phyloP scores from a whole-genome alignment of 2,888 invertebrate species.

The Limnephilus marmoratus region DNA sequence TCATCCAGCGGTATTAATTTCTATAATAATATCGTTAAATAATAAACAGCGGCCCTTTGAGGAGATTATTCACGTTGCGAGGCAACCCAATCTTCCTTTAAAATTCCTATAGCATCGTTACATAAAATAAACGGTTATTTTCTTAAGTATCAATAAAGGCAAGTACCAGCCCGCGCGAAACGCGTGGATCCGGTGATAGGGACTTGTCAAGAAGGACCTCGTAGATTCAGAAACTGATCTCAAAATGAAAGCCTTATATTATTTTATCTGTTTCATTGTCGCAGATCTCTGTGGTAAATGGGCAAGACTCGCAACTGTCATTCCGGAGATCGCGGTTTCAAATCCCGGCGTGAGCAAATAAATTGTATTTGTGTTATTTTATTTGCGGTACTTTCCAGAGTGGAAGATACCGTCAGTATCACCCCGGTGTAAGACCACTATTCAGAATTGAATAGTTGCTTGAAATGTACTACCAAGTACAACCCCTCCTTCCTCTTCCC shows the following conservation, averaged over 20 bases:
- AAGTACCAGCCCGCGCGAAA: not conserved
- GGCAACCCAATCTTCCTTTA: not conserved
- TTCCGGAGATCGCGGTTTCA: too few relatives aligned
- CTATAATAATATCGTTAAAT: not conserved
- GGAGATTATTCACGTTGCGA: not conserved
- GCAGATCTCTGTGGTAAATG: too few relatives aligned
- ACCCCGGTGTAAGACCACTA: too few relatives aligned
- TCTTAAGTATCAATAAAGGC: constrained; percentile 27
- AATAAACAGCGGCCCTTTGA: not conserved
- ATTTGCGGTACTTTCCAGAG: too few relatives aligned
- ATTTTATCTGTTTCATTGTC: not conserved
- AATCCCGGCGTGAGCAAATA: too few relatives aligned
- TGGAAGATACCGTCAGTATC: too few relatives aligned
- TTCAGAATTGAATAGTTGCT: too few relatives aligned
- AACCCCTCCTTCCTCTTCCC: too few relatives aligned
- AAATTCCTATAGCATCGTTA: not conserved
- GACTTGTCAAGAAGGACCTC: not conserved
- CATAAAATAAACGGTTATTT: constrained; percentile 18
- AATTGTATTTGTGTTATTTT: too few relatives aligned
- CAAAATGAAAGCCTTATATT: not conserved
- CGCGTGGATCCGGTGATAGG: not conserved
- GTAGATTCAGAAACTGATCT: not conserved
- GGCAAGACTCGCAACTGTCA: too few relatives aligned
- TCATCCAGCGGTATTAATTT: not conserved
- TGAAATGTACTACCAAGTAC: too few relatives aligned